Conservation (phyloP, 2,888 invertebrate genomes). For the Dryobota labecula region DNA sequence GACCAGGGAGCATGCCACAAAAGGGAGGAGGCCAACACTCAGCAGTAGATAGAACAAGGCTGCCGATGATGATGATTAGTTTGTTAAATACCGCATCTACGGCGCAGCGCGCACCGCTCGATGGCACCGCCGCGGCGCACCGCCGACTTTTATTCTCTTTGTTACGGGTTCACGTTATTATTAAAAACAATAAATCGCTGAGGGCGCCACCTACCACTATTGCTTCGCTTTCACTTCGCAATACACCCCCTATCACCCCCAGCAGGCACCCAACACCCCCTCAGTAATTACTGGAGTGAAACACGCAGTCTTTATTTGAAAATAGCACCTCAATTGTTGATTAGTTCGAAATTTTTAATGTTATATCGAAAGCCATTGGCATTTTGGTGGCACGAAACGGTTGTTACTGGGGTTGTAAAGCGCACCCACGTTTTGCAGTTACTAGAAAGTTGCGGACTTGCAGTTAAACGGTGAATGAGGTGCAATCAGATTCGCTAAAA, state of each 20-base stretch:
- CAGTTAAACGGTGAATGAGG: constrained; percentile 22
- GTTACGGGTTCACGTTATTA: constrained; percentile 90
- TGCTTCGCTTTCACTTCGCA: constrained; percentile 87
- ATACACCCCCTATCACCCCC: constrained; percentile 69
- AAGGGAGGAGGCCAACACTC: no score
- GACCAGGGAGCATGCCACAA: background rate
- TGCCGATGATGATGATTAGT: background rate
- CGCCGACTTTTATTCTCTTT: constrained; percentile 89
- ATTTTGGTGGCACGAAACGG: constrained; percentile 36
- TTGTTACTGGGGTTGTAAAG: constrained; percentile 10
- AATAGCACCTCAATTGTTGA: constrained; percentile 74
- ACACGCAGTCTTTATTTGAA: constrained; percentile 75
- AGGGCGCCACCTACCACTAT: constrained; percentile 89
- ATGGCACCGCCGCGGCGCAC: constrained; percentile 71
- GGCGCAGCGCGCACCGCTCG: background rate
- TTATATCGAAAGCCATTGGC: constrained; percentile 44
- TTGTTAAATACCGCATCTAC: constrained; percentile 45
- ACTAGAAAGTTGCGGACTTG: constrained; percentile 36
- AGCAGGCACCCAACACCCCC: constrained; percentile 58
- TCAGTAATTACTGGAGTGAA: constrained; percentile 68
- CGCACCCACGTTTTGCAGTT: constrained; percentile 17
- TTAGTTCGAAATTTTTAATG: constrained; percentile 68
- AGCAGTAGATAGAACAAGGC: background rate
- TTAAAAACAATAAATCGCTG: constrained; percentile 91
- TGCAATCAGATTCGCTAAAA: constrained; percentile 52